These are phyloP conservation scores for Halcyon senegalensis DNA, from an alignment of 2,113 vertebrate genomes.

Conservation along the genomic window DNA sequence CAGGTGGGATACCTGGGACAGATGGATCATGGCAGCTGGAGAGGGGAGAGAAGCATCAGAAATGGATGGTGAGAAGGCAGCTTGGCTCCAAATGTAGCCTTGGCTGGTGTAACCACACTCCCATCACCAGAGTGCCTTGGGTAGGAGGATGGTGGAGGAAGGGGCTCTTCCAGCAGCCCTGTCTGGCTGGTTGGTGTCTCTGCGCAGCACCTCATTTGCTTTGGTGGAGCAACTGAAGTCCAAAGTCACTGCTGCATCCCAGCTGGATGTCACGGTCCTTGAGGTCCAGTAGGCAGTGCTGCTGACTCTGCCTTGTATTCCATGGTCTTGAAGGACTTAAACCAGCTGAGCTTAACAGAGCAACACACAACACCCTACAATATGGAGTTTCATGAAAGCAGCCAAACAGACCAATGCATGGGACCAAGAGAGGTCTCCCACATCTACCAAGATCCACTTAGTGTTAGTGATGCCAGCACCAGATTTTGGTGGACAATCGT, in stretches of 20 bases:
- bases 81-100: background rate
- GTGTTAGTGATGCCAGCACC: background rate
- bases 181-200: background rate
- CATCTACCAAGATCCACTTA: background rate
- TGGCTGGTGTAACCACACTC: background rate
- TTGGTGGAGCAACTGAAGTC: background rate
- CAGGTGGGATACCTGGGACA: background rate
- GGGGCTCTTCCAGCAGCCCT: background rate
- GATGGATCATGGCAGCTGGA: background rate
- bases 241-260: background rate
- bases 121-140: background rate
- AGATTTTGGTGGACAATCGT: background rate
- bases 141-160: background rate
- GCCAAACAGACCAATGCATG: background rate
- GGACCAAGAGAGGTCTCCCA: background rate
- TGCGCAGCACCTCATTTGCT: fast-evolving
- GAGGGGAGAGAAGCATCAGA: background rate
- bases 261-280: fast-evolving
- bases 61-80: background rate
- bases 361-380: background rate
- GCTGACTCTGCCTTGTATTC: background rate
- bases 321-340: background rate
- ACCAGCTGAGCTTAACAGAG: background rate
- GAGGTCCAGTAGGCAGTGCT: background rate
- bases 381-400: background rate